Evolutionary conservation across 2,888 invertebrate species (phyloP).

Genomic region (Dioctria linearis): DNA sequence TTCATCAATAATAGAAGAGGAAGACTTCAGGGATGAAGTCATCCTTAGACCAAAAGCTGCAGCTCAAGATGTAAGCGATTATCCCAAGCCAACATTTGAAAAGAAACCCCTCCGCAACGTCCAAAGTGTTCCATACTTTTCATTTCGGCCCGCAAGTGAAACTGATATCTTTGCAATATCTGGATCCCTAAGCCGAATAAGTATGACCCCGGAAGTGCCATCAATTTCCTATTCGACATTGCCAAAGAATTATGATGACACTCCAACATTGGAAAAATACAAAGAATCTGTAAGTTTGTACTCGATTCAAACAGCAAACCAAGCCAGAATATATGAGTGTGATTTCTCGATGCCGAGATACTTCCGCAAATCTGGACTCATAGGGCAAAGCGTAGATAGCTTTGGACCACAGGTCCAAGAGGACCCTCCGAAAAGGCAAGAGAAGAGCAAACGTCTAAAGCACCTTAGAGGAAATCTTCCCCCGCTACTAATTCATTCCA

Average conservation of each 20-base stretch:
- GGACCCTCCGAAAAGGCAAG: slow-evolving; percentile 64
- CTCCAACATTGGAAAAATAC: slow-evolving; percentile 70
- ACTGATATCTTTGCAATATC: slow-evolving; percentile 70
- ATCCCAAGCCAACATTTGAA: slow-evolving; percentile 57
- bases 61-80: background rate
- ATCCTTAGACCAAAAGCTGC: slow-evolving; percentile 25
- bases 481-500: slow-evolving; percentile 68
- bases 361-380: slow-evolving; percentile 72
- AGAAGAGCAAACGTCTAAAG: slow-evolving; percentile 70
- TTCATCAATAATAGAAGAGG: slow-evolving; percentile 67
- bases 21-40: slow-evolving; percentile 59
- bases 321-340: slow-evolving; percentile 70
- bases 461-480: slow-evolving; percentile 68
- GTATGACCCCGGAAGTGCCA: slow-evolving; percentile 72
- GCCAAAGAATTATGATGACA: slow-evolving; percentile 71
- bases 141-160: slow-evolving; percentile 67
- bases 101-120: slow-evolving; percentile 66
- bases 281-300: slow-evolving; percentile 69
- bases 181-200: slow-evolving; percentile 66
- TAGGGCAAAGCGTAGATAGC: slow-evolving; percentile 67
- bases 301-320: slow-evolving; percentile 73
- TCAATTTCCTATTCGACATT: slow-evolving; percentile 70
- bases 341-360: slow-evolving; percentile 78
- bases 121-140: slow-evolving; percentile 69
- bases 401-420: slow-evolving; percentile 52